Evolutionary conservation across 2,113 vertebrate species (phyloP).

Genomic region (Pimephales promelas): DNA sequence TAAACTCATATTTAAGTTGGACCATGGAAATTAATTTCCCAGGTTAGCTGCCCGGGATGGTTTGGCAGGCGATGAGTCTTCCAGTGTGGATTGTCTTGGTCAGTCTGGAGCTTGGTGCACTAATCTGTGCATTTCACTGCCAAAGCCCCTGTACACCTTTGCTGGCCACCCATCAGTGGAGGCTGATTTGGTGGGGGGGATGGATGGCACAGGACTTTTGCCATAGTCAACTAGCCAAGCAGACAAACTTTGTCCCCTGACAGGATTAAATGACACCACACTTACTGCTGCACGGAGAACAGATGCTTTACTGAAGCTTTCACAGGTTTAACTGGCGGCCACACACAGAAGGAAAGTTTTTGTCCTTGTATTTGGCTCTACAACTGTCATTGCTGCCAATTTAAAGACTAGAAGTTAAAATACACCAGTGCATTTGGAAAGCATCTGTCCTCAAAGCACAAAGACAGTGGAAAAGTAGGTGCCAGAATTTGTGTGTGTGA

Average conservation of each 20-base stretch:
- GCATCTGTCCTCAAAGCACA: neutral
- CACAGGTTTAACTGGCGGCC: neutral
- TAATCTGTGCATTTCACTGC: constrained; percentile 34
- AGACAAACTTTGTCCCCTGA: neutral
- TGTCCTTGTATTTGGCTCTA: constrained; percentile 7
- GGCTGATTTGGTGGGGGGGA: neutral
- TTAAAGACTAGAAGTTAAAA: constrained; percentile 17
- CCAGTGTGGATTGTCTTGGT: neutral
- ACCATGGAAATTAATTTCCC: neutral
- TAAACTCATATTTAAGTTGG: neutral
- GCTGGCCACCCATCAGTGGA: neutral
- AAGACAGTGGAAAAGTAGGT: neutral
- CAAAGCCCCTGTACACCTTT: constrained; percentile 28
- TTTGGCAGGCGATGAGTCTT: constrained; percentile 37
- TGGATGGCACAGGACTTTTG: neutral
- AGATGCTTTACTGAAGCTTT: constrained; percentile 12
- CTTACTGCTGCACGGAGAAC: neutral
- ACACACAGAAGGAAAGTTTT: constrained; percentile 17
- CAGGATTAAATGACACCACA: constrained; percentile 34
- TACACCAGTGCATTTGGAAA: constrained; percentile 3
- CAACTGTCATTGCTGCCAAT: neutral
- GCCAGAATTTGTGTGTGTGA: neutral
- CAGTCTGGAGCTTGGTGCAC: constrained; percentile 24
- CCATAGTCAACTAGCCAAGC: constrained; percentile 10
- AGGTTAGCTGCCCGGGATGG: neutral